Evolutionary conservation across 2,888 invertebrate species (phyloP), one percentile per base, ranked within the genome.

Genomic region (Drosophila buzzatii): DNA sequence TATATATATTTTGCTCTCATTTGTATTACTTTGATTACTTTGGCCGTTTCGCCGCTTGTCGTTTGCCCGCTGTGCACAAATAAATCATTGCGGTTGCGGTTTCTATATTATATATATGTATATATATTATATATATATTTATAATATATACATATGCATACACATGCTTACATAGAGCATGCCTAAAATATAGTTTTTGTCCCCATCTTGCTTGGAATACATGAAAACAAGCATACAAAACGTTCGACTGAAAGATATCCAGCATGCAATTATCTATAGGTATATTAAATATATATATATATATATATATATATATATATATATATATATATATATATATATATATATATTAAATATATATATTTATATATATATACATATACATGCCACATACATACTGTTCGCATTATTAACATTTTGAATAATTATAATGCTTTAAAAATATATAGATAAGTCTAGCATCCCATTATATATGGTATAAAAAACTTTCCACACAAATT

Each of bases 11-110:
- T 76, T 79, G 58, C 76, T 53, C 73, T 71, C 84, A 88, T 88
- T 85, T 85, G 89, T 88, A 88, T 85, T 85, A 85, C 89, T 85
- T 88, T 85, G 89, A 85, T 85, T 85, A 85, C 89, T 86, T 75
- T 75, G 59, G 63, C 66, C 63, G 52, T 61, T 73, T 56, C 49
- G 58, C 47, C 41, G 42, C 56, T 60, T 64, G 79, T 70, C 79
- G 58, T 14, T 62, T 47, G 31, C 52, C 75, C 64, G 70, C 58
- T 71, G 58, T 65, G 53, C 76, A 62, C 75, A 85, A 88, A 88
- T 84, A 84, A 84, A 88, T 84, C 84, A 84, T 85, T 77, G 70
- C 39, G 70, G 20, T 65, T 76, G 79, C 69, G 76, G 67, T 72
- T 82, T 82, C 39, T 39, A 5, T 58, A 18, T 67, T 64, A 35